Base-by-base conservation (phyloP, 2,797 vertebrate genomes). In the Notamacropus eugenii region DNA sequence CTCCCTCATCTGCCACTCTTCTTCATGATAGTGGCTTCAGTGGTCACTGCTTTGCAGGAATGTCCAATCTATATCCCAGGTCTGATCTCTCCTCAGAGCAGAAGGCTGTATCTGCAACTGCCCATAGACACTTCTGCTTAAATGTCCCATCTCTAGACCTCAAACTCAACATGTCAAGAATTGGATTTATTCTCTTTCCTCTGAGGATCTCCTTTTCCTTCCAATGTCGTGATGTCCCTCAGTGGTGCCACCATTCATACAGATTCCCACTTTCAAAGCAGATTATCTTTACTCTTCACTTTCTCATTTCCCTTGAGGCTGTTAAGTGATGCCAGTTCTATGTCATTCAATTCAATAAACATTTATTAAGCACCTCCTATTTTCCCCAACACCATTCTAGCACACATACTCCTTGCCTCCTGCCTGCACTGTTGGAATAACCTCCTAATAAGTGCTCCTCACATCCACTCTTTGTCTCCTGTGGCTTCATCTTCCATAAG, bases 141-240 rank as follows among this genome's bases (percentile, higher is more conserved):
- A 90, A 29, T 52, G 28, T 52, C 56, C n/a, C 99, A 99, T 62
- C 99, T 99, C 95, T 98, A 99, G 95, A 96, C 98, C 67, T 40
- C n/a, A 74, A 74, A 74, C 67, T 67, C 59, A 74, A 22, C 67
- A 40, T 74, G 5, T 40, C 34, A 74, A 19, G n/a, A 74, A 19
- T 67, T n/a, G 31, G 16, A 67, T 40, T 74, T 74, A 22, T 74
- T 40, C 5, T 67, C 62, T 74, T 74, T 74, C 16, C n/a, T 19
- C n/a, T 74, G 19, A 74, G 16, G 19, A 13, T 11, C 62, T n/a
- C 34, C 13, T 16, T 67, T 67, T 67, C 22, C 31, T 67, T 67
- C 34, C 31, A n/a, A n/a, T 67, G 34, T n/a, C 34, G n/a, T n/a
- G 59, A 34, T 67, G 34, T 67, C 4, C 12, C 62, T 67, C 62